Evolutionary conservation across 2,113 vertebrate genomes (phyloP).

Genomic region (Oriolus oriolus): DNA sequence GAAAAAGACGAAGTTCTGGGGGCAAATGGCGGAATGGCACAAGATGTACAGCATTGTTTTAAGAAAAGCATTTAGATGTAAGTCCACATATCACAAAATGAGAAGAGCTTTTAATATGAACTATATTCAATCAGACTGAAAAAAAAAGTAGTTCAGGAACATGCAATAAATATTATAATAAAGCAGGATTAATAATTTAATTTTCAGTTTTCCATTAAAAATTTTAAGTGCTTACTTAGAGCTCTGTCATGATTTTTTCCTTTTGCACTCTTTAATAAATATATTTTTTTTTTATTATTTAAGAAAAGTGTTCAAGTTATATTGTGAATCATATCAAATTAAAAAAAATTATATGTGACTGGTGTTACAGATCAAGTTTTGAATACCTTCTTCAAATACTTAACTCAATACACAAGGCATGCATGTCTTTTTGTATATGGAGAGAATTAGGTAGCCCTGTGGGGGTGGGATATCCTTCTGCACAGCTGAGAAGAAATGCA

Average conservation of each 20-base stretch:
- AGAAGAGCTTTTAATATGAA: neutral
- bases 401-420: neutral
- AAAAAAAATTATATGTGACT: neutral
- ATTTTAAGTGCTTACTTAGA: neutral
- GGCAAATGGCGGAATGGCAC: neutral
- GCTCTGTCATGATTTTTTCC: neutral
- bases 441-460: neutral
- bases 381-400: neutral
- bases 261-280: neutral
- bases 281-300: fast-evolving
- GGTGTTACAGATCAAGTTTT: neutral
- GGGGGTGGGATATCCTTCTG: neutral
- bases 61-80: neutral
- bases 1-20: neutral
- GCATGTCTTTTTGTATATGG: neutral
- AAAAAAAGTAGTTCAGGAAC: neutral
- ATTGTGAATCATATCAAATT: neutral
- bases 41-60: neutral
- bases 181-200: neutral
- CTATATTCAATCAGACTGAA: neutral
- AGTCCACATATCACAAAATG: neutral
- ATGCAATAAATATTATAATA: neutral
- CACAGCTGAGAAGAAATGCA: neutral
- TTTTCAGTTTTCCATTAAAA: neutral
- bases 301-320: neutral